Base-by-base conservation (phyloP, 37 sponge, comb jelly and placozoan genomes). In the Axinella damicornis region DNA sequence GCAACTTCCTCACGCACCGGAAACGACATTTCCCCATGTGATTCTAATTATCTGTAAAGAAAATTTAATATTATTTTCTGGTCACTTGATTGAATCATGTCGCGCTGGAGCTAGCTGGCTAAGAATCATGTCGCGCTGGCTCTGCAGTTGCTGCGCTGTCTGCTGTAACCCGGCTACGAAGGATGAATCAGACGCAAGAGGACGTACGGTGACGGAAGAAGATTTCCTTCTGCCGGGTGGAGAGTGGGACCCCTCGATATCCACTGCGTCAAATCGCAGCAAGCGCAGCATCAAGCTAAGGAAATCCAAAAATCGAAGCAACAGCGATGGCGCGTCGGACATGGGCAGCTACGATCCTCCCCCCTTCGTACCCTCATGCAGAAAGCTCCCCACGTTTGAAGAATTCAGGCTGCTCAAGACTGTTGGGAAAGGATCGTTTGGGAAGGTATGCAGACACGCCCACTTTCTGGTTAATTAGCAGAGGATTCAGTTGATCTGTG, bases 381-480 rank as follows among this genome's bases (percentile, higher is more conserved):
- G 27, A n/a, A 56, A 76, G 30, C 54, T 88, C 19, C 82, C 88
- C 21, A 88, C 80, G 27, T 57, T 81, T 62, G 75, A 88, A 13
- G 93, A 96, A 68, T 96, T 96, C 70, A 77, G 52, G 41, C 67
- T 96, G 37, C 85, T 90, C 53, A 89, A 88, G 74, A 84, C 88
- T 1, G 84, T 96, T 6, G 96, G 96, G 30, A 90, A 70, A 62
- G 96, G 96, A 13, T 84, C 93, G 30, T 96, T 92, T 88, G 96
- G 96, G 34, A 92, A 93, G 90, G 97, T 97, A 58, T 0, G 58
- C 28, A 21, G n/a, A 0, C n/a, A 68, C 35, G 5, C 6, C 31
- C 20, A 14, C 14, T 24, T 14, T 25, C 14, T 46, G 46, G 9
- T 12, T 46, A 9, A 4, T 9, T 12, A 46, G 6, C 9, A 9